Evolutionary conservation across 2,888 invertebrate genomes (phyloP).

Genomic region (Ceraclea dissimilis): DNA sequence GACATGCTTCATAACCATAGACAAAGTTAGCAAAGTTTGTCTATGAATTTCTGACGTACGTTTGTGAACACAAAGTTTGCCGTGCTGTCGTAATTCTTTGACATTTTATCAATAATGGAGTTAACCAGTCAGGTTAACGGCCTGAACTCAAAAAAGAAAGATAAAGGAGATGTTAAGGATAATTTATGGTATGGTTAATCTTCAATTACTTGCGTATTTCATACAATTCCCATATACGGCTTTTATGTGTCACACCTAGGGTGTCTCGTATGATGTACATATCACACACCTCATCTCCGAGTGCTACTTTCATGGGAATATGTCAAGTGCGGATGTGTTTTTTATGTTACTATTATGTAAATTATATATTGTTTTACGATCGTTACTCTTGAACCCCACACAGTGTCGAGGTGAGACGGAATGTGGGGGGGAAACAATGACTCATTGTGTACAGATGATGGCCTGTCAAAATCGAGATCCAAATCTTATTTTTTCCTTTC

Average conservation of each 20-base stretch:
- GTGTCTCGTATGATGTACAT: conserved; percentile 31
- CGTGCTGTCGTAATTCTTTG: conserved; percentile 24
- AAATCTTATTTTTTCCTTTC: no score
- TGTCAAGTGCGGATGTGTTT: conserved; percentile 8
- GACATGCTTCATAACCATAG: no score
- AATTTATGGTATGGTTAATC: conserved; percentile 57
- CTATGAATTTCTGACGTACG: conserved; percentile 23
- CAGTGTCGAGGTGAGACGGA: no score
- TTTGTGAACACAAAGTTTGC: conserved; percentile 18
- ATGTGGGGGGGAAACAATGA: no score
- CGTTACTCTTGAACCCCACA: no score
- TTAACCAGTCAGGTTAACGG: conserved; percentile 52
- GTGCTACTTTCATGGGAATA: conserved; percentile 17
- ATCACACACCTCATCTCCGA: conserved; percentile 17
- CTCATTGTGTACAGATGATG: no score
- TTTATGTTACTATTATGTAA: neutral
- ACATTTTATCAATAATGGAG: conserved; percentile 35
- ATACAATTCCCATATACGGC: conserved; percentile 42
- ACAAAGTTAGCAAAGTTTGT: neutral
- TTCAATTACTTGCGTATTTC: conserved; percentile 41
- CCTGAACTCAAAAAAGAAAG: conserved; percentile 55
- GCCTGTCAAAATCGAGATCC: no score
- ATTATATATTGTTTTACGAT: neutral
- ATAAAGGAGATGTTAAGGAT: conserved; percentile 54
- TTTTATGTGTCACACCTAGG: conserved; percentile 52